phyloP scores from a whole-genome alignment of 2,888 invertebrate genomes.

The Acrobasis consociella region DNA sequence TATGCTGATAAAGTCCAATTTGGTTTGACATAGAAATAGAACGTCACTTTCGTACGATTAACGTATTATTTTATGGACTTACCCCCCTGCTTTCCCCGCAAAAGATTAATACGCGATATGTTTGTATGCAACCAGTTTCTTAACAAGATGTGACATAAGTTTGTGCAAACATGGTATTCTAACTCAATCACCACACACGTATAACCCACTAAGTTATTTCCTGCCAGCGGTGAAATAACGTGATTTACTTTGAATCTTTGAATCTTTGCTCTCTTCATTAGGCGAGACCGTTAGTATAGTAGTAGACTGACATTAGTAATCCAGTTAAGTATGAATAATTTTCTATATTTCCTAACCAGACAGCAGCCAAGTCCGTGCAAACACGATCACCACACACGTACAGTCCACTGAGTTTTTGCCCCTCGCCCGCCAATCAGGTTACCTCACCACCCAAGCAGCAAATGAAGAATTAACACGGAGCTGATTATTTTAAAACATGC shows the following conservation, averaged over 20 bases:
- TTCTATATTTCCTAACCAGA: background rate
- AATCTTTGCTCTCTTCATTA: no score
- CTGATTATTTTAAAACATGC: constrained; percentile 81
- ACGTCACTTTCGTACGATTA: no score
- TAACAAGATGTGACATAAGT: background rate
- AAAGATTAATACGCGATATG: constrained; percentile 30
- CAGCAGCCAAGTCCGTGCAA: background rate
- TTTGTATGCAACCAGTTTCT: background rate
- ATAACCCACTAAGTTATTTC: constrained; percentile 63
- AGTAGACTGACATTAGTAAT: no score
- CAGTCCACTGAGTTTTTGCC: constrained; percentile 64
- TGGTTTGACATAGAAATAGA: no score
- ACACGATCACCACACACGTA: constrained; percentile 2
- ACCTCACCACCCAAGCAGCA: constrained; percentile 73
- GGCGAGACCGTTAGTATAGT: no score
- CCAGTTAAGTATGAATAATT: no score
- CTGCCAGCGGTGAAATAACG: no score
- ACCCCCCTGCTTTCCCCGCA: constrained; percentile 70
- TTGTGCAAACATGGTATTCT: background rate
- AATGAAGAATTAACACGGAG: constrained; percentile 80
- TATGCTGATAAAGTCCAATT: no score
- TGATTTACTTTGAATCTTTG: no score
- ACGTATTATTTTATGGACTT: no score
- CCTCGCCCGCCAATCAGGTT: constrained; percentile 67
- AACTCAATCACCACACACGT: constrained; percentile 1